Evolutionary conservation across 2,113 vertebrate genomes (phyloP).

Genomic region (Etheostoma cragini): DNA sequence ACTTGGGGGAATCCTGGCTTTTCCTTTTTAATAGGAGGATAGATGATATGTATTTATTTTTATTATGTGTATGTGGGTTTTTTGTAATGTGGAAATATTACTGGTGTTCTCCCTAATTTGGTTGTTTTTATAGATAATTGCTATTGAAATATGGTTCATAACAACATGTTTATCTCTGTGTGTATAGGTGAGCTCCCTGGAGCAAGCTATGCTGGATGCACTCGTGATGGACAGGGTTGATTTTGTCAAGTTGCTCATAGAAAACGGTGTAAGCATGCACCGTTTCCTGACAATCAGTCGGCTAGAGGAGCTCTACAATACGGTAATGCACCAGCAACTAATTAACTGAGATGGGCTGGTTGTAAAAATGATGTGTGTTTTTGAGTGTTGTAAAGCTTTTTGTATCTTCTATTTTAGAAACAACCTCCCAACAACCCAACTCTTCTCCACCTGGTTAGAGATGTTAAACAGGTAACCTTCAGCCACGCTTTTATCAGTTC

Average conservation of each 20-base stretch:
- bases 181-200: slow-evolving; percentile 94
- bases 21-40: slow-evolving; percentile 15
- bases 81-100: slow-evolving; percentile 10
- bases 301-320: slow-evolving; percentile 98
- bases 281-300: slow-evolving; percentile 97
- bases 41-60: slow-evolving; percentile 34
- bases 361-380: not conserved
- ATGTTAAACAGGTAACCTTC: slow-evolving; percentile 93
- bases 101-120: not conserved
- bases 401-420: slow-evolving; percentile 86
- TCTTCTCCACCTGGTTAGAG: slow-evolving; percentile 94
- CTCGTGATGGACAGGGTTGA: slow-evolving; percentile 98
- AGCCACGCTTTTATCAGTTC: not conserved
- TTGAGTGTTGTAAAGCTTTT: not conserved
- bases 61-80: not conserved
- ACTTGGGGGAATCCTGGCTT: slow-evolving; percentile 18
- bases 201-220: slow-evolving; percentile 98
- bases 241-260: slow-evolving; percentile 98
- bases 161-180: slow-evolving; percentile 66
- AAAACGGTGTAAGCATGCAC: slow-evolving; percentile 99
- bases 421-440: slow-evolving; percentile 95
- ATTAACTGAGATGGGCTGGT: not conserved
- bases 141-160: slow-evolving; percentile 13
- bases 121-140: slow-evolving; percentile 47
- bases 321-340: slow-evolving; percentile 80